A percentile compares a stretch with the other conserved stretches of the same genome.
Conservation (phyloP, 2,113 vertebrate genomes). For the Oryzias woworae region DNA sequence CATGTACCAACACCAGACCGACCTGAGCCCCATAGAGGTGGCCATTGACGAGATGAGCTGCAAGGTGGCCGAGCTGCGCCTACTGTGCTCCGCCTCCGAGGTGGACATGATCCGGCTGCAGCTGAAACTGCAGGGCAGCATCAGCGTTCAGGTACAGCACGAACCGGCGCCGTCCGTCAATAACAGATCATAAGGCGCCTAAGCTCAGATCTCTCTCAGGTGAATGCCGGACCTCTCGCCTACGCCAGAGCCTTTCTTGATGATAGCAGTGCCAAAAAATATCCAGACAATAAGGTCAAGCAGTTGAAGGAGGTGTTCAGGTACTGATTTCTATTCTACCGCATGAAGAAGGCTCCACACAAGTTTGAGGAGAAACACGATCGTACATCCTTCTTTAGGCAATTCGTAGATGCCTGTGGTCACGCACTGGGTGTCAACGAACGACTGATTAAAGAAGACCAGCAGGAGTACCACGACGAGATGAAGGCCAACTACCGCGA, state of each 20-base stretch:
- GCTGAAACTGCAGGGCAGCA: constrained; percentile 95
- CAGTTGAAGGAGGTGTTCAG: constrained; percentile 97
- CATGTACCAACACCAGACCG: constrained; percentile 97
- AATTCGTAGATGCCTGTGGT: constrained; percentile 96
- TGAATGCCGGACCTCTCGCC: constrained; percentile 93
- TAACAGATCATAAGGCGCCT: neutral
- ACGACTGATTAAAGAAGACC: constrained; percentile 95
- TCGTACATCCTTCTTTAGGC: constrained; percentile 70
- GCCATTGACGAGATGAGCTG: constrained; percentile 97
- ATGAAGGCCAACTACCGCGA: constrained; percentile 97
- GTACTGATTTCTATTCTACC: constrained; percentile 65
- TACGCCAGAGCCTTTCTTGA: constrained; percentile 97
- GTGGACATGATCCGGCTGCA: constrained; percentile 99
- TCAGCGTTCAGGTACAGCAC: constrained; percentile 83
- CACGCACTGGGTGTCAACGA: constrained; percentile 90
- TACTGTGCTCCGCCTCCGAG: constrained; percentile 87
- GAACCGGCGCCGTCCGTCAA: too few species aligned
- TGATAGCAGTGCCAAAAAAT: constrained; percentile 90
- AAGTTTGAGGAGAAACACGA: neutral
- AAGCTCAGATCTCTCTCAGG: constrained; percentile 70
- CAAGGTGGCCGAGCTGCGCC: constrained; percentile 89
- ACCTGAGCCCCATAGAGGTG: constrained; percentile 97
- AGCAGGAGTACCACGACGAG: constrained; percentile 96
- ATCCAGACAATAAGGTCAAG: constrained; percentile 97
- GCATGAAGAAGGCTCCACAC: neutral